Evolutionary conservation across 2,113 vertebrate species (phyloP), one percentile per base, ranked within the genome.

Genomic region (Catharus bicknelli): DNA sequence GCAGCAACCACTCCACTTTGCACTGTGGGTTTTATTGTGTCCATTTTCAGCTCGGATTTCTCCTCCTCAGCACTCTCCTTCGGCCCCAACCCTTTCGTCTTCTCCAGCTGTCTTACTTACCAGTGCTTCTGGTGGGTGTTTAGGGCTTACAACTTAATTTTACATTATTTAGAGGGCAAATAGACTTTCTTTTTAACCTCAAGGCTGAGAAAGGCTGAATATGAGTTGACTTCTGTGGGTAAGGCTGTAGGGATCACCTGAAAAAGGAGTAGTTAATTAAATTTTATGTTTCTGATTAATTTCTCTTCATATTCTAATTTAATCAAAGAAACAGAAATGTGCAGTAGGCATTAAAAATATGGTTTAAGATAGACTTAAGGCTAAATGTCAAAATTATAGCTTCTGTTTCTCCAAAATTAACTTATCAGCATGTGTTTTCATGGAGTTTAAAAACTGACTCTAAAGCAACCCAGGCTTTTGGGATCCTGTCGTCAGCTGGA

Each of bases 181-280:
- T n/a, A 51, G 84, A 58, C 84, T 90, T 86, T 82, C 59, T 76
- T 90, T 93, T 94, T 90, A 30, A 57, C 67, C 64, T 86, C 47
- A 10, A 22, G 75, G 61, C 38, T 32, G 17, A 82, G 68, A 63
- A 54, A 58, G 15, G 32, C 88, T 43, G 42, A 47, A 29, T 40
- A 47, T 15, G 42, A 7, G 82, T 76, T 92, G 74, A 59, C 53
- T 84, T 87, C 73, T 47, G 34, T 67, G 57, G 68, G 61, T 26
- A 53, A 81, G 57, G 29, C 66, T 86, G 10, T 34, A 63, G 90
- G 78, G 66, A 48, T 68, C 0, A 5, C 7, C 7, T 5, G 4
- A 76, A 75, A 68, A 87, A 83, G 27, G 27, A 86, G 75, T 25
- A 90, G 77, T 88, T 93, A 89, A 90, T 84, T 85, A 82, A 85